A percentile compares a stretch with the other conserved stretches of the same genome.
Evolutionary conservation across 2,113 vertebrate species (phyloP).

Genomic region (Brachypodius melanocephalos): DNA sequence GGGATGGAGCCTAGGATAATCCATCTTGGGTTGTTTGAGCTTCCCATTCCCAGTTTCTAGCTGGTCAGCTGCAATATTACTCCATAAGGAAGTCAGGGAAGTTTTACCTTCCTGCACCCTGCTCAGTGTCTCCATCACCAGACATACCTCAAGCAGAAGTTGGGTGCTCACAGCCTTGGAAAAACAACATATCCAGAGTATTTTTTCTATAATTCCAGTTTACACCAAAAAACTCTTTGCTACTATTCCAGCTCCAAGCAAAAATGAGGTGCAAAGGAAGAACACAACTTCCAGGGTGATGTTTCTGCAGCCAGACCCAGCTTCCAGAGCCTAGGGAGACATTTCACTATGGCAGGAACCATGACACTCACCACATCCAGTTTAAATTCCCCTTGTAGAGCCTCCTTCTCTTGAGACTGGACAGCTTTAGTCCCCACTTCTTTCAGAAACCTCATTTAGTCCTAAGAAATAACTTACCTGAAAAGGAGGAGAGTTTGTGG

Average conservation of each 20-base stretch:
- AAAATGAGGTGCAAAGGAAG: not conserved
- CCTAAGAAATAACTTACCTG: not conserved
- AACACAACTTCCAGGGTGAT: not conserved
- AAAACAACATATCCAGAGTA: not conserved
- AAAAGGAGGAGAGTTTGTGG: not conserved
- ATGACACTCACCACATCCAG: fast-evolving
- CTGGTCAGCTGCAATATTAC: not conserved
- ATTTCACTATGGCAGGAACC: not conserved
- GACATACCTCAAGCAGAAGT: fast-evolving
- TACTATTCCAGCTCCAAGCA: not conserved
- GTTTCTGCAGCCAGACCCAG: not conserved
- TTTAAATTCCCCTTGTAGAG: not conserved
- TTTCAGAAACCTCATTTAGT: not conserved
- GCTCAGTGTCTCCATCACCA: not conserved
- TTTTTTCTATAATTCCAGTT: not conserved
- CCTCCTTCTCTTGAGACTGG: not conserved
- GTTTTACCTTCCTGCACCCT: not conserved
- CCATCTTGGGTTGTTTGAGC: fast-evolving
- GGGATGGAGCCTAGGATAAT: not conserved
- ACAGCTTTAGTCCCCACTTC: not conserved
- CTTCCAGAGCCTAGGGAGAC: not conserved
- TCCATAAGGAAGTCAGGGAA: not conserved
- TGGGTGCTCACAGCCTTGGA: not conserved
- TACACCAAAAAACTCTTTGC: not conserved
- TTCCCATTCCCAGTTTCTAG: not conserved